These are phyloP conservation scores for Scaptodrosophila latifasciaeformis DNA, from an alignment of 2,888 invertebrate genomes.

Conservation along the genomic window DNA sequence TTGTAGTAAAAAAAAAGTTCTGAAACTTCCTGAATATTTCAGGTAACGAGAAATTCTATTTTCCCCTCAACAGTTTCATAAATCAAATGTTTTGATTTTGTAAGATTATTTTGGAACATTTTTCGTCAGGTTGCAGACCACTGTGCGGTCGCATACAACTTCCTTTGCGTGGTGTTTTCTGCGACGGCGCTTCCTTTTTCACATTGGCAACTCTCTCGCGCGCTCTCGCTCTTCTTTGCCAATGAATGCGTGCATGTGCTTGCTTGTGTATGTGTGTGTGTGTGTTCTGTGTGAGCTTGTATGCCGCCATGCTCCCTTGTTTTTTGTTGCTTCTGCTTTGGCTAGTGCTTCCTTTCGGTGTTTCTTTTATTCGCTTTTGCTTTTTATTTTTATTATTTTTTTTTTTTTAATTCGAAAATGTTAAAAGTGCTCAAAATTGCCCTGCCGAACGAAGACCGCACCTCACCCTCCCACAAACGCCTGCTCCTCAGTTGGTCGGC, in stretches of 20 bases:
- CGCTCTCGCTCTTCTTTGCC: conserved; percentile 7
- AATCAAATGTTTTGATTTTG: neutral
- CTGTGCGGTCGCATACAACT: conserved; percentile 37
- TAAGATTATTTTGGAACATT: neutral
- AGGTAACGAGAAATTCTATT: no score
- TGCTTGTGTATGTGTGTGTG: conserved; percentile 4
- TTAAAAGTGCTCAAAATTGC: conserved; percentile 69
- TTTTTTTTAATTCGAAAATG: conserved; percentile 35
- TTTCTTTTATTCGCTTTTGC: conserved; percentile 24
- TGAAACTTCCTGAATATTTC: no score
- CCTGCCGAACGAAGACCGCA: conserved; percentile 30
- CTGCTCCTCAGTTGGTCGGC: no score
- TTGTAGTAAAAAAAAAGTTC: neutral
- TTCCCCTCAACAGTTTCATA: no score
- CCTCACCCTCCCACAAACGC: no score
- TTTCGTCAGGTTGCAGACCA: no score
- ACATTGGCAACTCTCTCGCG: conserved; percentile 25
- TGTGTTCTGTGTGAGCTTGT: conserved; percentile 11
- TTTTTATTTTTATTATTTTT: conserved; percentile 29
- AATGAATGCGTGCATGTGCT: neutral
- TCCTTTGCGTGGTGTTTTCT: conserved; percentile 30
- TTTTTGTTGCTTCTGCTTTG: conserved; percentile 51
- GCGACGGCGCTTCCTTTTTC: conserved; percentile 29
- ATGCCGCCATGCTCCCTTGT: conserved; percentile 40
- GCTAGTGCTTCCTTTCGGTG: conserved; percentile 44